Percentiles rank a stretch among this genome's conserved stretches.
Conservation (phyloP, 2,797 vertebrate genomes). For the Notolepis coatsorum region DNA sequence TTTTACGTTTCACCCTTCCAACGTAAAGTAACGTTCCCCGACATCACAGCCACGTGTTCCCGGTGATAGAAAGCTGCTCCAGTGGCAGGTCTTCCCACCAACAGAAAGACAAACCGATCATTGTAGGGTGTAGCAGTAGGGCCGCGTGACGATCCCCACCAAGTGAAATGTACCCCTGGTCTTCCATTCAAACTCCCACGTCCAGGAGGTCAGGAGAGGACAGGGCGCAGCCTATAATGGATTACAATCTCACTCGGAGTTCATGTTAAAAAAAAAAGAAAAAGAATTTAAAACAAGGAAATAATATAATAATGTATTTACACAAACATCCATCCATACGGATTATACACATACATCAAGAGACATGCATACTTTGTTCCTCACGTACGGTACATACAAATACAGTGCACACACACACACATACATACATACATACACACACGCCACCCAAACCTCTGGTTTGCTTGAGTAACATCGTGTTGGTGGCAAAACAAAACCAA, state of each 20-base stretch:
- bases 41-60: no score
- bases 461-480: not conserved
- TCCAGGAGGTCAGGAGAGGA: not conserved
- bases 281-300: constrained; percentile 28
- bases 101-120: no score
- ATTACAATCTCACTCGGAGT: constrained; percentile 24
- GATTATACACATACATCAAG: constrained; percentile 41
- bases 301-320: constrained; percentile 60
- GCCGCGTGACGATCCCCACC: no score
- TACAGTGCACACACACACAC: constrained; percentile 41
- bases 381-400: constrained; percentile 42
- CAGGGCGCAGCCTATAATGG: not conserved
- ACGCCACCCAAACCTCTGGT: not conserved
- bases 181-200: no score
- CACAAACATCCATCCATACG: constrained; percentile 58
- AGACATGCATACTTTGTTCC: constrained; percentile 31
- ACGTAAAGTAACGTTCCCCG: no score
- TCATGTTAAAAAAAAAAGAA: constrained; percentile 27
- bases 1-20: no score
- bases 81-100: no score
- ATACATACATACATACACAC: no score
- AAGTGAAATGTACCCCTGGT: no score
- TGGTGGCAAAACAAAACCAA: not conserved
- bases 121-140: no score
- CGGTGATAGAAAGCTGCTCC: no score